phyloP scores from a whole-genome alignment of 2,888 invertebrate species.

The Papilio elwesi region DNA sequence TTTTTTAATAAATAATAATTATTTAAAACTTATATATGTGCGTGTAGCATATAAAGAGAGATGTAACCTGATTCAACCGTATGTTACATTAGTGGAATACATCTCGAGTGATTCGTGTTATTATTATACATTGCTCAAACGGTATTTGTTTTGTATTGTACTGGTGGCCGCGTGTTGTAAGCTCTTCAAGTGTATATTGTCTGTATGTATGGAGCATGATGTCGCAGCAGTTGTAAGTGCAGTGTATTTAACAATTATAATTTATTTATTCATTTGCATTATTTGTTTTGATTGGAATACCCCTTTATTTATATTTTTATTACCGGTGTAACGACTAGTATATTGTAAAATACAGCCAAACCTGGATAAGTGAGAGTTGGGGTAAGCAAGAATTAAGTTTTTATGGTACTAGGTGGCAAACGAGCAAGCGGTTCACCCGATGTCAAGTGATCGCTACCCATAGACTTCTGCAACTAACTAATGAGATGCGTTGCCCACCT shows the following conservation, averaged over 20 bases:
- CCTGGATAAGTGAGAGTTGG: no score
- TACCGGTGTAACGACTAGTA: background rate
- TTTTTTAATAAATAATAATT: no score
- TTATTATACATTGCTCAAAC: conserved; percentile 82
- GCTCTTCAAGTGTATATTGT: conserved; percentile 75
- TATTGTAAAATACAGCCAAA: no score
- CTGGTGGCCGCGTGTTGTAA: conserved; percentile 76
- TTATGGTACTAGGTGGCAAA: no score
- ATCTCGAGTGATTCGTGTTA: conserved; percentile 73
- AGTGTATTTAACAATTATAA: conserved; percentile 82
- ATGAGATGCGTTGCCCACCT: no score
- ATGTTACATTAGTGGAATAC: conserved; percentile 60
- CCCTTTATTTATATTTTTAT: conserved; percentile 2
- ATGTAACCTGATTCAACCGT: conserved; percentile 31
- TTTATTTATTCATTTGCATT: conserved; percentile 83
- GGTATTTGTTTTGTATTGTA: conserved; percentile 61
- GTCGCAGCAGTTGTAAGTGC: conserved; percentile 76
- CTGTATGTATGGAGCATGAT: conserved; percentile 75
- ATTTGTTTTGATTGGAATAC: conserved; percentile 50
- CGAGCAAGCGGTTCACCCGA: no score
- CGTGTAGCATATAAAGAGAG: background rate
- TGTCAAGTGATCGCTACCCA: no score
- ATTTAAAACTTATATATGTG: no score
- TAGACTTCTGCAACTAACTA: no score
- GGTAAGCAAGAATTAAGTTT: no score